phyloP scores from a whole-genome alignment of 1,140 invertebrate genomes.

The Pseudomyrmex cubaensis region DNA sequence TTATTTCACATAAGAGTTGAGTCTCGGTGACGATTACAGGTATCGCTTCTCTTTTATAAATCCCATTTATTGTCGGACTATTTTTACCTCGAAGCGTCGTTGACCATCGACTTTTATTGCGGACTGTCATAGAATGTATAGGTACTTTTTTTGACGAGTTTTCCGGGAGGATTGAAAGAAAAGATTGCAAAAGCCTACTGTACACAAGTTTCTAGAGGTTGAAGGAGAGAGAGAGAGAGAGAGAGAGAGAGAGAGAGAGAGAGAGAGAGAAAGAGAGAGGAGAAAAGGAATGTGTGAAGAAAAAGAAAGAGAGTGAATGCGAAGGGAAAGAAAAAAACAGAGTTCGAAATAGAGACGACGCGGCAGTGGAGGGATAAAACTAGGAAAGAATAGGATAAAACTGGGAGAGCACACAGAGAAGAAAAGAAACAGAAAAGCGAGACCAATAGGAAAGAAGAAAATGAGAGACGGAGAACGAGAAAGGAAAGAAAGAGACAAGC shows the following conservation, averaged over 20 bases:
- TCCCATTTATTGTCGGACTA: not conserved
- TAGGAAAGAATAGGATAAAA: slow-evolving; percentile 20
- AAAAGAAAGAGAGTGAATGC: slow-evolving; percentile 67
- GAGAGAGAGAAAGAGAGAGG: slow-evolving; percentile 53
- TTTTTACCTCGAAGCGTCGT: not conserved
- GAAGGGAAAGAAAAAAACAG: slow-evolving; percentile 71
- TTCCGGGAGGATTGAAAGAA: slow-evolving; percentile 40
- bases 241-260: slow-evolving; percentile 59
- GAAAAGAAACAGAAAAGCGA: slow-evolving; percentile 33
- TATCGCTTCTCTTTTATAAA: not conserved
- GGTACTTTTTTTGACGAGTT: slow-evolving; percentile 70
- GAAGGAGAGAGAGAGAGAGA: slow-evolving; percentile 63
- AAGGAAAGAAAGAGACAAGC: slow-evolving; percentile 31
- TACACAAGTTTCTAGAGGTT: slow-evolving; percentile 45
- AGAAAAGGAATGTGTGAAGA: slow-evolving; percentile 30
- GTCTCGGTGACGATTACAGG: not conserved
- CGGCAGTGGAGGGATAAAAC: slow-evolving; percentile 50
- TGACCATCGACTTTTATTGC: slow-evolving; percentile 64
- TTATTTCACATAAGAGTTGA: no score
- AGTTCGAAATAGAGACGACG: slow-evolving; percentile 66
- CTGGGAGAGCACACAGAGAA: slow-evolving; percentile 23
- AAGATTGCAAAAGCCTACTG: slow-evolving; percentile 32
- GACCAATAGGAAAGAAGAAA: slow-evolving; percentile 32
- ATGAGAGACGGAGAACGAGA: slow-evolving; percentile 25
- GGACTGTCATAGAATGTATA: slow-evolving; percentile 68